Evolutionary conservation across 1,140 invertebrate species (phyloP).

Genomic region (Drosophila saltans): DNA sequence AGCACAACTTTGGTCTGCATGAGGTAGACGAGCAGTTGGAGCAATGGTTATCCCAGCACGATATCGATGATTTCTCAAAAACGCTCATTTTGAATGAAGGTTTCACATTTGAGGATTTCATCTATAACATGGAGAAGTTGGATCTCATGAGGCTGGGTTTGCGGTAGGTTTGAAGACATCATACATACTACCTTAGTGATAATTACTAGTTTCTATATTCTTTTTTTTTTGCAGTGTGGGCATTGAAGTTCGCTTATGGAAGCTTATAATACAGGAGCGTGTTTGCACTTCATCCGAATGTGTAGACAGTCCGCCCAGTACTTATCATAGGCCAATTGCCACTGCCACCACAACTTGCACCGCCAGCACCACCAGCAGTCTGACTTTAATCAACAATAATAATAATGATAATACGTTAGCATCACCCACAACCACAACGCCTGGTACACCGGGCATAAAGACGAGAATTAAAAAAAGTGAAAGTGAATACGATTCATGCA

Average conservation of each 20-base stretch:
- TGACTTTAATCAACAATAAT: conserved; percentile 48
- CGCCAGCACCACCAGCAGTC: conserved; percentile 14
- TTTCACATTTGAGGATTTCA: conserved; percentile 91
- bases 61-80: conserved; percentile 85
- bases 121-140: conserved; percentile 89
- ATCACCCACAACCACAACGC: conserved; percentile 55
- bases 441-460: conserved; percentile 48
- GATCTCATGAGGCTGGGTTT: conserved; percentile 90
- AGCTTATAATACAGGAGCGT: conserved; percentile 75
- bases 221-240: conserved; percentile 59
- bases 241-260: conserved; percentile 78
- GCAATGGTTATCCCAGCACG: conserved; percentile 86
- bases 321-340: conserved; percentile 53
- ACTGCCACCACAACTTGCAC: conserved; percentile 19
- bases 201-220: background rate
- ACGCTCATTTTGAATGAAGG: conserved; percentile 89
- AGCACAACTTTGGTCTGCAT: conserved; percentile 85
- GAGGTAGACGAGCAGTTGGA: conserved; percentile 85
- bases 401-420: conserved; percentile 50
- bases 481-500: conserved; percentile 81
- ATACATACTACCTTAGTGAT: too few relatives aligned
- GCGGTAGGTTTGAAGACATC: conserved; percentile 84
- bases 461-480: conserved; percentile 69
- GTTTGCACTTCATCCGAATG: conserved; percentile 60
- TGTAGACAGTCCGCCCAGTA: conserved; percentile 51